Base-by-base conservation (phyloP, 1,140 invertebrate genomes). In the Drepana arcuata region DNA sequence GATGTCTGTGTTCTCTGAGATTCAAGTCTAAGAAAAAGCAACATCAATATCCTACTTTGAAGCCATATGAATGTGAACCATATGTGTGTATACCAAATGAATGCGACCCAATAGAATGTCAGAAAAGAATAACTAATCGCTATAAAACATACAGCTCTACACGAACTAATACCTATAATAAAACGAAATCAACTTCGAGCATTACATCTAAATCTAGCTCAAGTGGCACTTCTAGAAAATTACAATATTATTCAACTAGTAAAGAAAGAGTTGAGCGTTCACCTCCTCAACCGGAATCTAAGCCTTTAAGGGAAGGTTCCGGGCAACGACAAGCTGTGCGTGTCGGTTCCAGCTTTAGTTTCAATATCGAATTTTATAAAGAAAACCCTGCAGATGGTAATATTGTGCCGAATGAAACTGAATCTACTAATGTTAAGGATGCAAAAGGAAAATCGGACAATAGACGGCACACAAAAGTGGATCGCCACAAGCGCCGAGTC, bases 21-120 rank as follows among this genome's bases (percentile, higher is more conserved):
- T 16, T 46, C 4, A 21, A 9, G 9, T 4, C 9, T 4, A 21
- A 21, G 9, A 21, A 21, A 5, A 21, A 9, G 18, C 18, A 4
- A 21, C 18, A 4, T 5, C 4, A 9, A 5, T 5, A 21, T 5
- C 16, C 6, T n/a, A 26, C 16, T 7, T 16, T 40, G 16, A 14
- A 16, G 28, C 36, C 40, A 2, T 55, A 57, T 16, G 54, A 62
- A 46, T 62, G 58, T 46, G 47, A 54, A 24, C 54, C 54, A 16
- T 31, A 32, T 9, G 23, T 48, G 21, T 61, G 53, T 29, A 41
- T 50, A 15, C 57, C 57, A 6, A 45, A 47, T n/a, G 41, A 50
- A 39, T 61, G 53, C 24, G 27, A 63, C 32, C 52, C 51, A 12
- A 31, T 48, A 35, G 29, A 50, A 24, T 50, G 47, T 34, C 14